These are phyloP conservation scores for Listronotus oregonensis DNA, from an alignment of 1,140 invertebrate species.

Conservation along the genomic window DNA sequence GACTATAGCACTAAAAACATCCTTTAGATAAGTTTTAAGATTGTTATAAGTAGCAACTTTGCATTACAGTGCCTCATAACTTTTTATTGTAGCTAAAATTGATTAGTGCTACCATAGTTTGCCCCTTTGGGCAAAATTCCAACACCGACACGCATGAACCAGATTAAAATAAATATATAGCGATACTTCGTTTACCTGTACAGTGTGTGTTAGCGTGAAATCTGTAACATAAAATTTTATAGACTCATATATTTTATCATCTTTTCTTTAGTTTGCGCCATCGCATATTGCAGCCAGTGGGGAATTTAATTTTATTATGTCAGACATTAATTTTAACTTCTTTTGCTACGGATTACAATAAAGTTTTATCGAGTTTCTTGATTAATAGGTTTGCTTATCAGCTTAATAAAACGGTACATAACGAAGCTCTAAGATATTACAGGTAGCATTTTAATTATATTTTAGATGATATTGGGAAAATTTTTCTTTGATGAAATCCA, in stretches of 20 bases:
- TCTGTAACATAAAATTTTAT: slow-evolving; percentile 29
- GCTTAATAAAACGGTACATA: slow-evolving; percentile 20
- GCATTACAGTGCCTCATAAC: slow-evolving; percentile 1
- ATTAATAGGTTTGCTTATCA: slow-evolving; percentile 24
- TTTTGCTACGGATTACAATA: slow-evolving; percentile 18
- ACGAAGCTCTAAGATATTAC: background rate
- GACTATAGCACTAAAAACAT: too few relatives aligned
- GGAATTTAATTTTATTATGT: slow-evolving; percentile 25
- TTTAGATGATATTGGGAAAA: too few relatives aligned
- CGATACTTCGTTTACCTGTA: slow-evolving; percentile 29
- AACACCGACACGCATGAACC: slow-evolving; percentile 24
- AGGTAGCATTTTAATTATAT: too few relatives aligned
- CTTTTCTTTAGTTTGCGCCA: slow-evolving; percentile 13
- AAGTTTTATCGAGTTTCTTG: slow-evolving; percentile 22
- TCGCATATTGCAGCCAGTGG: slow-evolving; percentile 1
- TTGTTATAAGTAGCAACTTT: slow-evolving; percentile 5
- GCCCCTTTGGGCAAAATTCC: slow-evolving; percentile 21
- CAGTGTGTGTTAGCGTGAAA: slow-evolving; percentile 21
- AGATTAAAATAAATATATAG: slow-evolving; percentile 32
- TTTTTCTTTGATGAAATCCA: too few relatives aligned
- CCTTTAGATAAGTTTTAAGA: too few relatives aligned
- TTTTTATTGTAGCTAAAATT: slow-evolving; percentile 15
- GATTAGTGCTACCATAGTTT: slow-evolving; percentile 27
- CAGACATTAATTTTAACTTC: slow-evolving; percentile 28
- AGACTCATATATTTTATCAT: slow-evolving; percentile 27